Base-by-base conservation (phyloP, 2,113 vertebrate species). In the Misgurnus anguillicaudatus region DNA sequence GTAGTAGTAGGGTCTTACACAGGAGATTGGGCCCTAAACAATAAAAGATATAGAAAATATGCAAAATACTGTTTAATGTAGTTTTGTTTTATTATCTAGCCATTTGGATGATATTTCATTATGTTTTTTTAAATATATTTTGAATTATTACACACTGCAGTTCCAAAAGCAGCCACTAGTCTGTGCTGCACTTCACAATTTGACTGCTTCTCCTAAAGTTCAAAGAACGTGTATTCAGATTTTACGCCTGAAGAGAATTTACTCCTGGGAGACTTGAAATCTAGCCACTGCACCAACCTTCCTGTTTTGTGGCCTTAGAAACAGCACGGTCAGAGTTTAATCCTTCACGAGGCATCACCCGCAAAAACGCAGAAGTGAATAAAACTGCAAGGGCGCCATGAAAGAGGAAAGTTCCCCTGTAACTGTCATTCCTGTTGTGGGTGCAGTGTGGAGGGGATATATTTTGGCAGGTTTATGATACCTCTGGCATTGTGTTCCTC, bases 401-500 rank as follows among this genome's bases (percentile, higher is more conserved):
- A 78, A 51, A 79, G 42, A 68, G 42, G 21, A 70, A 61, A 69
- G 14, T 14, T 61, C 9, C 60, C 38, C 61, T 66, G 42, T 53
- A 53, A 19, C 38, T 17, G 62, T 80, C 69, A 67, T 64, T 47
- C 51, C 62, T 74, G 51, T 66, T 78, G 76, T 68, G 53, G 39
- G 76, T 78, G 76, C 65, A 71, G 71, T 58, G 64, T 75, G 41
- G 24, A 14, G 39, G 53, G 55, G 64, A 68, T 80, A 41, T 48
- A 67, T 38, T 75, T 60, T 75, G 79, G 75, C 79, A 68, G 62
- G 21, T 67, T 75, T 75, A 51, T 67, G 62, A 48, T 75, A 66
- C 78, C 78, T 74, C 78, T 80, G 70, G 70, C 70, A 75, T 60
- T 60, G 58, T 75, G 41, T 67, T 58, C 17, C 53, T 47, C 63